These are phyloP conservation scores for Sylvilagus bachmani DNA, from an alignment of 2,113 vertebrate species.

Conservation along the genomic window DNA sequence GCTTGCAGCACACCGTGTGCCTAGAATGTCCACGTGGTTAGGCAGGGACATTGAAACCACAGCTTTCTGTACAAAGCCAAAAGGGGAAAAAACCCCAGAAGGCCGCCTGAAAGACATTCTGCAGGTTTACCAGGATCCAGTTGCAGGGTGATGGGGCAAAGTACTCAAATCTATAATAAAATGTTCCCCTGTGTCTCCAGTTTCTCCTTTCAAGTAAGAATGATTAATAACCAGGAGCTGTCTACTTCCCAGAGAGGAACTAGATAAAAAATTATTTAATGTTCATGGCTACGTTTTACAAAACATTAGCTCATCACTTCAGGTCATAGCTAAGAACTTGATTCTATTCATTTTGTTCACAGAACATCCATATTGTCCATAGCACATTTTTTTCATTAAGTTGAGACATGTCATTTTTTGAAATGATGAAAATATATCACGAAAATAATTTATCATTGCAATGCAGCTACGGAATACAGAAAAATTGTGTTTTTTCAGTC, in stretches of 20 bases:
- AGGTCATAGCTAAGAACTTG: not conserved
- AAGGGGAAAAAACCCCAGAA: not conserved
- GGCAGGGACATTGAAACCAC: conserved; percentile 4
- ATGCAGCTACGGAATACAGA: not conserved
- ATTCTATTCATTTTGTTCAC: conserved; percentile 7
- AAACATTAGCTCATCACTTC: conserved; percentile 1
- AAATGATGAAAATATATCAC: not conserved
- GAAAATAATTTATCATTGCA: not conserved
- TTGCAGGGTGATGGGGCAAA: not conserved
- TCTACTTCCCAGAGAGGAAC: not conserved
- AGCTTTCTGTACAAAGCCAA: conserved; percentile 13
- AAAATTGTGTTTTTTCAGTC: not conserved
- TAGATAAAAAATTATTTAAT: not conserved
- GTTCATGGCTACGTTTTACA: not conserved
- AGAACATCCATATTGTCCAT: not conserved
- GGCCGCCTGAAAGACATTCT: not conserved
- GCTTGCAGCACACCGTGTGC: not conserved
- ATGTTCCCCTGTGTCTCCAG: not conserved
- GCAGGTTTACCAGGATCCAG: not conserved
- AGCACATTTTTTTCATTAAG: not conserved
- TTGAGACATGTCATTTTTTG: not conserved
- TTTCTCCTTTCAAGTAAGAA: conserved; percentile 33
- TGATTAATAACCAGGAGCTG: not conserved
- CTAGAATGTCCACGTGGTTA: not conserved
- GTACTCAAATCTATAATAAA: conserved; percentile 15